Percentiles rank a stretch among this genome's conserved stretches.
phyloP scores from a whole-genome alignment of 1,140 invertebrate species.

The Carposina sasakii region DNA sequence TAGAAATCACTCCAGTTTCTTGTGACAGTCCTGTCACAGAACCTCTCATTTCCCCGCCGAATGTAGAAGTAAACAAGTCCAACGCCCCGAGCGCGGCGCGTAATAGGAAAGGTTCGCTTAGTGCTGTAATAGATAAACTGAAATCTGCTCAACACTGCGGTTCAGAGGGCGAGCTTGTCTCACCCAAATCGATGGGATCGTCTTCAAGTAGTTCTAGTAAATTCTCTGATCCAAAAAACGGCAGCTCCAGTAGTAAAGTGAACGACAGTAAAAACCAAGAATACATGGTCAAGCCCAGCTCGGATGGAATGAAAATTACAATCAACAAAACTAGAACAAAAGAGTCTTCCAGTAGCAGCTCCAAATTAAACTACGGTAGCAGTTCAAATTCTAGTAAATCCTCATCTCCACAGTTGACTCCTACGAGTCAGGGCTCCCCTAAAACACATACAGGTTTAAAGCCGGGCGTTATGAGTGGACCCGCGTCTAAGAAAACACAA shows the following conservation, averaged over 20 bases:
- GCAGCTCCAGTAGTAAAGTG: constrained; percentile 60
- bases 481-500: constrained; percentile 84
- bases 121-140: constrained; percentile 90
- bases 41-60: constrained; percentile 73
- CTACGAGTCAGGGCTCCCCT: constrained; percentile 77
- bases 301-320: constrained; percentile 90
- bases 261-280: constrained; percentile 82
- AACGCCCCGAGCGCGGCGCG: constrained; percentile 74
- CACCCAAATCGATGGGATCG: constrained; percentile 37
- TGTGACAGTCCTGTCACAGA: constrained; percentile 60
- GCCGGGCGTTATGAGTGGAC: constrained; percentile 86
- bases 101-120: constrained; percentile 84
- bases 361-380: constrained; percentile 58
- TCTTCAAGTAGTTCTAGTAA: constrained; percentile 57
- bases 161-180: constrained; percentile 52
- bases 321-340: constrained; percentile 86
- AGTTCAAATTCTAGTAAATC: constrained; percentile 60
- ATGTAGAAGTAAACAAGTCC: constrained; percentile 72
- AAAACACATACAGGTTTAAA: constrained; percentile 88
- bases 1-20: constrained; percentile 74
- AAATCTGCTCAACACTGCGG: constrained; percentile 82
- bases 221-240: constrained; percentile 72
- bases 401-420: constrained; percentile 63
- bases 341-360: constrained; percentile 75
- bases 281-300: constrained; percentile 89